These are phyloP conservation scores for Drosophila oshimai DNA, from an alignment of 1,140 invertebrate species.

Conservation along the genomic window DNA sequence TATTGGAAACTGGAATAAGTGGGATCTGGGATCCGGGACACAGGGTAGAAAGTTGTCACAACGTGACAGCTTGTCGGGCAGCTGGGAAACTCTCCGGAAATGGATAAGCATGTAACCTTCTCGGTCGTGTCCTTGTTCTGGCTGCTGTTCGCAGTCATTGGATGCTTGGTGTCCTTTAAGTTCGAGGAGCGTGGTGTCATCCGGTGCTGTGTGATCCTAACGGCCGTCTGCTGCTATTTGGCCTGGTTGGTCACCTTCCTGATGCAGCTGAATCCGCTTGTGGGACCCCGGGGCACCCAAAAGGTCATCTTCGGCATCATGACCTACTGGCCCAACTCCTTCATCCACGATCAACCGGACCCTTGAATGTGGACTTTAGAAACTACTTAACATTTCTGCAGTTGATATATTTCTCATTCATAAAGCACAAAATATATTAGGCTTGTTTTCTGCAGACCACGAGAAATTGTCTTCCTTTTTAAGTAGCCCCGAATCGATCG, in stretches of 20 bases:
- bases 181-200: constrained; percentile 37
- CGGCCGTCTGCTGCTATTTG: constrained; percentile 56
- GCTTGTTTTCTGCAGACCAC: too few relatives aligned
- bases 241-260: constrained; percentile 55
- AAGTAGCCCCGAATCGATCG: too few relatives aligned
- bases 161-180: constrained; percentile 1
- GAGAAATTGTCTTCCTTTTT: too few relatives aligned
- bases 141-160: constrained; percentile 12
- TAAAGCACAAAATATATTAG: too few relatives aligned
- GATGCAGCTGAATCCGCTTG: constrained; percentile 60
- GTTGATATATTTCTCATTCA: too few relatives aligned
- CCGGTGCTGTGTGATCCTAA: constrained; percentile 34
- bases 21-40: neutral
- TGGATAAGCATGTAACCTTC: constrained; percentile 33
- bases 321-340: constrained; percentile 49
- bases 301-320: constrained; percentile 30
- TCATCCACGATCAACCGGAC: constrained; percentile 3
- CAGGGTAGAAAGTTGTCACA: constrained; percentile 46
- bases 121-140: constrained; percentile 16
- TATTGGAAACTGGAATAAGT: too few relatives aligned
- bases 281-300: constrained; percentile 35
- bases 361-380: neutral
- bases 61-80: constrained; percentile 2
- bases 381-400: too few relatives aligned
- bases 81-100: constrained; percentile 19